Evolutionary conservation across 2,797 vertebrate genomes (phyloP).

Genomic region (Girardinus metallicus): DNA sequence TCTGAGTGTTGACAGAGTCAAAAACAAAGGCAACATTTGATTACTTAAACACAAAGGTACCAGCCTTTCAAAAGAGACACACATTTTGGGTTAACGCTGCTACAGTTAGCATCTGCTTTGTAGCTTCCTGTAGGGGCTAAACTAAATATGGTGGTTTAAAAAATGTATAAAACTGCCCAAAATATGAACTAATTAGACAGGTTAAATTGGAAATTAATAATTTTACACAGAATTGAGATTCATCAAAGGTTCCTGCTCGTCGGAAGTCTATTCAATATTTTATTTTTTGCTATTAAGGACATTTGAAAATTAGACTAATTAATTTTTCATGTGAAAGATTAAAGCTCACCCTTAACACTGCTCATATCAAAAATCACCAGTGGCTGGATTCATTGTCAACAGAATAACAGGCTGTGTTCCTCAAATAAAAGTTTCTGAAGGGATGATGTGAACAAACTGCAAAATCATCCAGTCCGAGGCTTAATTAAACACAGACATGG

Average conservation of each 20-base stretch:
- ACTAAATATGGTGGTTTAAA: not conserved
- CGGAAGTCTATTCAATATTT: not conserved
- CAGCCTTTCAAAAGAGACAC: too few relatives aligned
- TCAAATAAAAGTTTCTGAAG: not conserved
- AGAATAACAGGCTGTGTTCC: not conserved
- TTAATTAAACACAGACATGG: not conserved
- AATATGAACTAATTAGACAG: not conserved
- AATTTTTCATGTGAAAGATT: not conserved
- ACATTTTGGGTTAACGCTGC: not conserved
- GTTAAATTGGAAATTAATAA: not conserved
- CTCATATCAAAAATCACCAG: not conserved
- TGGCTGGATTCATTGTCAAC: not conserved
- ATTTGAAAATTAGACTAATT: not conserved
- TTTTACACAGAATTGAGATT: not conserved
- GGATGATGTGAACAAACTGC: not conserved
- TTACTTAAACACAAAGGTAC: not conserved
- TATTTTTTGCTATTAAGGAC: not conserved
- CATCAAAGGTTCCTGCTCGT: not conserved
- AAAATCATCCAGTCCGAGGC: not conserved
- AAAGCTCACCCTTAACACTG: not conserved
- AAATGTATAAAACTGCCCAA: not conserved
- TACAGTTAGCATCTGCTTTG: too few relatives aligned
- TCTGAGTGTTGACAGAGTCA: not conserved
- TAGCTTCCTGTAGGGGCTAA: not conserved
- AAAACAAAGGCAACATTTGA: not conserved